Evolutionary conservation across 1,140 invertebrate genomes (phyloP).

Genomic region (Arctopsyche grandis): DNA sequence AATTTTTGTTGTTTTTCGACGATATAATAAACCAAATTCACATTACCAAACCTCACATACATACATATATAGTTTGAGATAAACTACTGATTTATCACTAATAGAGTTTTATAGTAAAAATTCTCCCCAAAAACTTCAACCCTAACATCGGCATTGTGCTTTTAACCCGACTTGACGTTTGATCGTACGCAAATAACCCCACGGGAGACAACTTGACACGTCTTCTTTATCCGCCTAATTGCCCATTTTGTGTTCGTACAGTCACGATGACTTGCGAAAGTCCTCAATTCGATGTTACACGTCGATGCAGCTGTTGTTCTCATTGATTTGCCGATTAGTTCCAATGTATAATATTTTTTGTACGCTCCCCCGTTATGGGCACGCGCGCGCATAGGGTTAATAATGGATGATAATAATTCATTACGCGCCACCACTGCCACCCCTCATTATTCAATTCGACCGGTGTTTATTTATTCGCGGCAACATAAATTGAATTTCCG

Average conservation of each 20-base stretch:
- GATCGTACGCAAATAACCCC: not conserved
- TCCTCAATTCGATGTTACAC: not conserved
- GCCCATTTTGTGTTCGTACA: not conserved
- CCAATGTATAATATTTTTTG: not conserved
- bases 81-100: too few species aligned
- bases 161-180: too few species aligned
- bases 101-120: too few species aligned
- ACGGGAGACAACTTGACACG: not conserved
- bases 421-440: not conserved
- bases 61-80: too few species aligned
- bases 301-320: not conserved
- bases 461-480: constrained; percentile 1
- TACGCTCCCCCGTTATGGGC: not conserved
- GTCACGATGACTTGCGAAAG: not conserved
- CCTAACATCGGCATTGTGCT: too few species aligned
- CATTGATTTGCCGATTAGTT: not conserved
- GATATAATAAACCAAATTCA: too few species aligned
- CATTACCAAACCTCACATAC: too few species aligned
- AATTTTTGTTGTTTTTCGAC: too few species aligned
- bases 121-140: too few species aligned
- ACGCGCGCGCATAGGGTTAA: constrained; percentile 1
- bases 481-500: constrained; percentile 27
- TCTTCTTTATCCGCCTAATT: constrained; percentile 17
- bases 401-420: constrained; percentile 27
- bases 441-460: constrained; percentile 24